Evolutionary conservation across 2,888 invertebrate genomes (phyloP), one percentile per base, ranked within the genome.

Genomic region (Drosophila paranaensis): DNA sequence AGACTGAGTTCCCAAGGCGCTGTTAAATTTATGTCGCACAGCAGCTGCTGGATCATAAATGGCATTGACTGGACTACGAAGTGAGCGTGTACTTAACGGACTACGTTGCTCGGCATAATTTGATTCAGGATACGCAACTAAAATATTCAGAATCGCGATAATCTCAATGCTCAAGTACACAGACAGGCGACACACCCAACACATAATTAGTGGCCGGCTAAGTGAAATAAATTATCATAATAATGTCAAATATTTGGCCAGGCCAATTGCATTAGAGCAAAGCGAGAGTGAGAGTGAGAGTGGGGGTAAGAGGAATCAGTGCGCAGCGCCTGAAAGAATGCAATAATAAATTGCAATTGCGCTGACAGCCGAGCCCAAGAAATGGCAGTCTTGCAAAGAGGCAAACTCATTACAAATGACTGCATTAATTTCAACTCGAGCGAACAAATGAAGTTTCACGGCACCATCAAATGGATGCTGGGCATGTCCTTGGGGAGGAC

Each of bases 371-470:
- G 61, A 48, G 48, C 51, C 69, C 64, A 63, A 67, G 66, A 48
- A 60, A 55, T 40, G 57, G 39, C 50, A 48, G 58, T 45, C 46
- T 58, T 57, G 55, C 42, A 39, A 77, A 72, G 67, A 71, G 69
- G 79, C 79, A 88, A 84, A 83, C 89, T 89, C 86, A 90, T 90
- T 86, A 86, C 89, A 86, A 86, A 88, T 86, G 90, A 88, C 86
- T 86, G 86, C 87, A 90, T 86, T 86, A 86, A 86, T 90, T 90
- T 83, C 87, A 77, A 88, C 87, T 81, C 60, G 72, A 70, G 79
- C 71, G 79, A 77, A 77, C 84, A 83, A 83, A 83, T 83, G 77
- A 74, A 77, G 84, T 69, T 66, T 67, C 71, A 53, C 53, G 37
- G 53, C 53, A 53, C 53, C 53, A 53, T 53, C 53, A 51, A 66